phyloP scores from a whole-genome alignment of 2,113 vertebrate genomes.

The Camelus bactrianus region DNA sequence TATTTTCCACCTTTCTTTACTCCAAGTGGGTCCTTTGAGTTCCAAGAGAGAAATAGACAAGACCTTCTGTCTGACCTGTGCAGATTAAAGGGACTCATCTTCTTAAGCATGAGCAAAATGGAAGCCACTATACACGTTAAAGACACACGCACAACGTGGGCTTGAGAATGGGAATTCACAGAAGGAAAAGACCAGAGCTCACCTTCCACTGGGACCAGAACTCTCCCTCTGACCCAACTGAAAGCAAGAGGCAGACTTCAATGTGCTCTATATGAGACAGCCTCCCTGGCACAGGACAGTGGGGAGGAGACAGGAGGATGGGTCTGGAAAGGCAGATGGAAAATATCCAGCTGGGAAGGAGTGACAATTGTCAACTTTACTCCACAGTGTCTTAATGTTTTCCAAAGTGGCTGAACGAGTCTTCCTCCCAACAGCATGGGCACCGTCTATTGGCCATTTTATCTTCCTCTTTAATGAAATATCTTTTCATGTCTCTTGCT shows the following conservation, averaged over 20 bases:
- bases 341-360: background rate
- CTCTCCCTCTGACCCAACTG: background rate
- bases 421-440: too few species aligned
- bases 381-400: background rate
- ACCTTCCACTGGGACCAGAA: background rate
- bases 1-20: background rate
- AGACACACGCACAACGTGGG: background rate
- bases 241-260: background rate
- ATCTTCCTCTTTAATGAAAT: background rate
- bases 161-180: background rate
- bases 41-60: background rate
- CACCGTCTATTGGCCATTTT: too few species aligned
- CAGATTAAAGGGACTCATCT: background rate
- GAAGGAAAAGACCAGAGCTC: background rate
- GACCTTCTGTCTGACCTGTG: background rate
- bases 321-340: background rate
- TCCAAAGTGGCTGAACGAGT: background rate
- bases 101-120: background rate
- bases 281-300: background rate
- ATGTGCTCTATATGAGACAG: too few species aligned
- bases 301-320: background rate
- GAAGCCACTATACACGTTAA: background rate
- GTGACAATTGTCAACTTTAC: background rate
- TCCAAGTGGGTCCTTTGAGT: background rate
- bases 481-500: background rate